Base-by-base conservation (phyloP, 2,797 vertebrate genomes). In the Diglossa cyanea region DNA sequence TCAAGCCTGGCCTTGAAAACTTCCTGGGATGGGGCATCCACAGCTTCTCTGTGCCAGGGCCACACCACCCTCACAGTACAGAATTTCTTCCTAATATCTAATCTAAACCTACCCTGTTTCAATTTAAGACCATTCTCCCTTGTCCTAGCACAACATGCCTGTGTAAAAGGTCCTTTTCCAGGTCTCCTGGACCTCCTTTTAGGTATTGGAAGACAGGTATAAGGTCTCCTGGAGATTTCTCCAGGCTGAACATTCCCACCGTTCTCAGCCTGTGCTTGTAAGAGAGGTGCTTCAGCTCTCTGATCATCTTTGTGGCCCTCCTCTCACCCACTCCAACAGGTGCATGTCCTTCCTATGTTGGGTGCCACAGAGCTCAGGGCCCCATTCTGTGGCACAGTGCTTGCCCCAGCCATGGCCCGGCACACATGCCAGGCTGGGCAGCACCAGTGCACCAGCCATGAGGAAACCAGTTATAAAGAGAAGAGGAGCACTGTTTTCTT, bases 221-320 rank as follows among this genome's bases (percentile, higher is more conserved):
- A 47, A 31, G 3, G 18, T 42, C 21, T 19, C 26, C 4, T 0
- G 0, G 11, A 53, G 30, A 80, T 39, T 73, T 60, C 47, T 67
- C 33, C 53, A 47, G 9, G 25, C 45, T 47, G 33, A 60, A 31
- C 31, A 26, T 26, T 21, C 39, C 39, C 25, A 53, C 3, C 30
- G 60, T 26, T 66, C 39, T 60, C 53, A 53, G 11, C 11, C 30
- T 66, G 16, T 44, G 24, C 45, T 80, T 60, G 4, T 53, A 53
- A 30, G 30, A 33, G n/a, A 33, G 13, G 19, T 45, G 20, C 9
- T 51, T 31, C 33, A 33, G 30, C 30, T 30, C 30, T 60, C 13
- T 40, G 33, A 33, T 40, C 10, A 53, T 66, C 10, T 19, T 53
- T 3, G 3, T 31, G 11, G 19, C 63, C 11, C 17, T 51, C 30